These are phyloP conservation scores for Origma solitaria DNA, from an alignment of 2,113 vertebrate species.

Conservation along the genomic window DNA sequence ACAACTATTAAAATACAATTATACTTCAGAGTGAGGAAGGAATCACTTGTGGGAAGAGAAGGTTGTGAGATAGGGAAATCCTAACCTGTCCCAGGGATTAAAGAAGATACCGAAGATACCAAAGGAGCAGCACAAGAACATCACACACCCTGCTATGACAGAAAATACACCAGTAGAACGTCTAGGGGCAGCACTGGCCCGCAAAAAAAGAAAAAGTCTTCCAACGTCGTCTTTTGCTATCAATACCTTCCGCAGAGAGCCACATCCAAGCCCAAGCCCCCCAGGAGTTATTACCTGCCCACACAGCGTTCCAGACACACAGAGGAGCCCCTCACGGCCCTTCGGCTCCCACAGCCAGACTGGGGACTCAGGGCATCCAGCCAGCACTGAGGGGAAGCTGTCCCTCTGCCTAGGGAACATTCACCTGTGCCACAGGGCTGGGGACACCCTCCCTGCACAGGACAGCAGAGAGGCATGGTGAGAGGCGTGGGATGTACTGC, in stretches of 20 bases:
- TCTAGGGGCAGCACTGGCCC: background rate
- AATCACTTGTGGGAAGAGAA: background rate
- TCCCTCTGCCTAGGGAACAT: rapidly evolving
- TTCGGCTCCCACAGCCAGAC: background rate
- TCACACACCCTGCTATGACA: background rate
- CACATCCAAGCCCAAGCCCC: background rate
- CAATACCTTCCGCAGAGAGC: no score
- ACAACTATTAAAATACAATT: background rate
- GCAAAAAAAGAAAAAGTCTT: background rate
- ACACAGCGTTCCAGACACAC: background rate
- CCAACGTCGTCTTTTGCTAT: rapidly evolving
- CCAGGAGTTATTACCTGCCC: background rate
- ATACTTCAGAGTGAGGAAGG: background rate
- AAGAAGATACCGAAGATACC: background rate
- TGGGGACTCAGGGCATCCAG: rapidly evolving
- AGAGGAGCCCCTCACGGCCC: background rate
- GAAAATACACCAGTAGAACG: background rate
- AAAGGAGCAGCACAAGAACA: background rate
- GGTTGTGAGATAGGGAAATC: background rate
- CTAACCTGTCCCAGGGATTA: background rate
- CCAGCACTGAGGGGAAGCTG: background rate
- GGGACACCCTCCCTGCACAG: rapidly evolving
- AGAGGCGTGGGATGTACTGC: rapidly evolving
- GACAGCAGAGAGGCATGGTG: rapidly evolving
- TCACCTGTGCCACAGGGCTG: rapidly evolving